These are phyloP conservation scores for Steatocranus sp. DNA, from an alignment of 2,797 vertebrate genomes.

Conservation along the genomic window DNA sequence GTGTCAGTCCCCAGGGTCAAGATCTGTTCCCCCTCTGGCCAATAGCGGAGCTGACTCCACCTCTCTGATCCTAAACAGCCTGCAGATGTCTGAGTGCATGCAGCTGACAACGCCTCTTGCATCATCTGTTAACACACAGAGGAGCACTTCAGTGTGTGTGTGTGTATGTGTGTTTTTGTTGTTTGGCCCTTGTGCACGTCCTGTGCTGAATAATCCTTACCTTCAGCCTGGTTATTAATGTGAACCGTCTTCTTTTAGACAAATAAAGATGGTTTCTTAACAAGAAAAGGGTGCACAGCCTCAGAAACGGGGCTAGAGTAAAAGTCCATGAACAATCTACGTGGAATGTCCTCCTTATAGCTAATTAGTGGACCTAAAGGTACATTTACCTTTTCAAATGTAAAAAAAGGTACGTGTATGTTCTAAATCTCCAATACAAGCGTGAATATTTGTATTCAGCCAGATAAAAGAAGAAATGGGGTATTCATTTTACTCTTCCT, in stretches of 20 bases:
- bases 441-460: not conserved
- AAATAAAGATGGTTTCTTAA: not conserved
- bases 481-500: not conserved
- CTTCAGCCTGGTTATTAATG: not conserved
- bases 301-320: not conserved
- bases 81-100: conserved; percentile 49
- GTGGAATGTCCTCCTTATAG: not conserved
- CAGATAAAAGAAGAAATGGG: not conserved
- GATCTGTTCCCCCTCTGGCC: conserved; percentile 33
- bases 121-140: conserved; percentile 20
- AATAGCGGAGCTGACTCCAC: conserved; percentile 43
- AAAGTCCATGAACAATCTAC: not conserved
- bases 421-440: not conserved
- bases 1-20: conserved; percentile 48
- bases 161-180: not conserved
- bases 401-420: not conserved
- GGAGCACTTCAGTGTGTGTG: not conserved
- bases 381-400: not conserved
- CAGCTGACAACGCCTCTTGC: conserved; percentile 43
- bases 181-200: not conserved
- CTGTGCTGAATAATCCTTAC: not conserved
- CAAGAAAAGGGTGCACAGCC: not conserved
- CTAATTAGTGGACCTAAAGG: not conserved
- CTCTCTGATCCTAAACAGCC: conserved; percentile 46
- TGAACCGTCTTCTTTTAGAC: not conserved